These are phyloP conservation scores for Lycaon pictus DNA, from an alignment of 2,113 vertebrate genomes.

Conservation along the genomic window DNA sequence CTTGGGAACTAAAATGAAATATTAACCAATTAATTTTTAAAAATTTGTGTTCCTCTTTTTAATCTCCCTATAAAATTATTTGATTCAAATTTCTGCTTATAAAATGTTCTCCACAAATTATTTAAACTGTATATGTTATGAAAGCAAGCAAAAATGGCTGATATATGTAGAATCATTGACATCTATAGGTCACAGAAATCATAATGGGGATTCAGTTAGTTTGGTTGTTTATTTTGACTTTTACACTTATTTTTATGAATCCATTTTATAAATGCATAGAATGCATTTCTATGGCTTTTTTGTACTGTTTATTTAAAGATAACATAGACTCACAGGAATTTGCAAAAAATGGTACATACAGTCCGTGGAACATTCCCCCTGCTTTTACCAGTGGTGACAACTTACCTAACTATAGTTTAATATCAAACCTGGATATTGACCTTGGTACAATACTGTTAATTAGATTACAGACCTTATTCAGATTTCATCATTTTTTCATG, in stretches of 20 bases:
- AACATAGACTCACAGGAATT: background rate
- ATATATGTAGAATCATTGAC: background rate
- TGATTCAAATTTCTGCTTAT: background rate
- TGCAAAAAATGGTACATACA: background rate
- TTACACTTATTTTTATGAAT: background rate
- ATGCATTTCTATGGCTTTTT: background rate
- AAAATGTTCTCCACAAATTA: background rate
- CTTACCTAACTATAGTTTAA: background rate
- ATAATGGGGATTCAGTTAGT: background rate
- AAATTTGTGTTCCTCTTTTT: background rate
- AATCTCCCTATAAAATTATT: background rate
- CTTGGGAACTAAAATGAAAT: constrained; percentile 91
- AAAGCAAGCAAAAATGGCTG: background rate
- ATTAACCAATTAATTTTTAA: constrained; percentile 61
- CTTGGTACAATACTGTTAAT: background rate
- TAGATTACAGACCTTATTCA: background rate
- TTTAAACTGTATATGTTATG: background rate
- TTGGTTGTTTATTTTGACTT: background rate
- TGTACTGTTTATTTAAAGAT: background rate
- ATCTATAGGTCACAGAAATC: background rate
- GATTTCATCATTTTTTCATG: background rate
- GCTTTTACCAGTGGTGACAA: background rate
- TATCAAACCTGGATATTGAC: background rate
- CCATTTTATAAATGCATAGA: background rate
- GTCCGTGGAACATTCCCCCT: background rate